Percentiles rank a stretch among this genome's conserved stretches.
Evolutionary conservation across 30 jellyfish, hydroid and myxozoan genomes (phyloP).

Genomic region (Chrysaora quinquecirrha): DNA sequence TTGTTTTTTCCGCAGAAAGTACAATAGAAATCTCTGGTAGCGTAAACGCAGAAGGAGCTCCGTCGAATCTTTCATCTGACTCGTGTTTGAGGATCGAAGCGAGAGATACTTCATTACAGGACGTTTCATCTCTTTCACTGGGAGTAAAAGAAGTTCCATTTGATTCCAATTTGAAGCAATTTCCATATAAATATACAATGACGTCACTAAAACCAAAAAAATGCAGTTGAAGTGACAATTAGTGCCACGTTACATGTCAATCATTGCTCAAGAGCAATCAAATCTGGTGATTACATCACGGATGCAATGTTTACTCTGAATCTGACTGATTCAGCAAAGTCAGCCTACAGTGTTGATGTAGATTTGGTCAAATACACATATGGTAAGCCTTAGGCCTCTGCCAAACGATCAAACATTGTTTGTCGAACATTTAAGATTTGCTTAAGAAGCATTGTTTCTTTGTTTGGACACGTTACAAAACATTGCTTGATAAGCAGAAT

Average conservation of each 20-base stretch:
- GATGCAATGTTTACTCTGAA: slow-evolving; percentile 4
- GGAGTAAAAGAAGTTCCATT: background rate
- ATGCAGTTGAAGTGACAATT: background rate
- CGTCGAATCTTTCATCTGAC: background rate
- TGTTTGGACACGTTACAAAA: too few species aligned
- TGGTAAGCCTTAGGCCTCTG: too few species aligned
- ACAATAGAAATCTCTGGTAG: background rate
- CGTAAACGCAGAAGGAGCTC: background rate
- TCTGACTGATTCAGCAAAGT: background rate
- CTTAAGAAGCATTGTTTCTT: too few species aligned
- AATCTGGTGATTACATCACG: slow-evolving; percentile 11
- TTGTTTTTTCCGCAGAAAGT: background rate
- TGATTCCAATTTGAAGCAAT: background rate
- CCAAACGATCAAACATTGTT: too few species aligned
- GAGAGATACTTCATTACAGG: slow-evolving; percentile 10
- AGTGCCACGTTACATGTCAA: slow-evolving; percentile 2
- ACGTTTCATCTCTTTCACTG: background rate
- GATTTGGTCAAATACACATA: background rate
- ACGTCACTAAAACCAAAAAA: background rate
- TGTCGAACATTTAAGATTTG: too few species aligned
- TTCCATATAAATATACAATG: background rate
- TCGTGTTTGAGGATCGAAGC: slow-evolving; percentile 19
- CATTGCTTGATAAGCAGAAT: too few species aligned
- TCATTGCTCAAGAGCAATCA: background rate
- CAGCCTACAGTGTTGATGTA: background rate